Conservation (phyloP, 2,888 invertebrate genomes). For the Nebria salina region DNA sequence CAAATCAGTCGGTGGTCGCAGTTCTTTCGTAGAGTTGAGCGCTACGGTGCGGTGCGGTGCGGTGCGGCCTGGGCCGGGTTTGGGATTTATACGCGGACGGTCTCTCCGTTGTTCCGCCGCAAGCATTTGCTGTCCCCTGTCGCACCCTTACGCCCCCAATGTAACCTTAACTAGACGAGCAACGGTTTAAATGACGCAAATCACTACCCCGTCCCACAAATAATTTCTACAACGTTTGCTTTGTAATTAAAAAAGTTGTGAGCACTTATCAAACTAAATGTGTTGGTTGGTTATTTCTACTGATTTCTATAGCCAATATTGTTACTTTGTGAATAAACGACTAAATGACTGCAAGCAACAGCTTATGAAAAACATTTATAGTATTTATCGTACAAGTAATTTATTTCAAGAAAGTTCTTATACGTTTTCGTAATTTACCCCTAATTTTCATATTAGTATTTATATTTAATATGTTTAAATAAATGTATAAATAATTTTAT, state of each 20-base stretch:
- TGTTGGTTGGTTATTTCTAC: background rate
- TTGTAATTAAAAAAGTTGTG: background rate
- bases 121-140: background rate
- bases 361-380: too few relatives aligned
- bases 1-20: slow-evolving; percentile 38
- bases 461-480: too few relatives aligned
- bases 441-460: too few relatives aligned
- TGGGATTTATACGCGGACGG: background rate
- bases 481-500: too few relatives aligned
- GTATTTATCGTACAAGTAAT: too few relatives aligned
- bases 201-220: background rate
- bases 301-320: background rate
- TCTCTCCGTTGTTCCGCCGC: background rate
- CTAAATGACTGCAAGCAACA: too few relatives aligned
- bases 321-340: too few relatives aligned
- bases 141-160: background rate
- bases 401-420: too few relatives aligned
- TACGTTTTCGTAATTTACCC: too few relatives aligned
- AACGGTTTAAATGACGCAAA: background rate
- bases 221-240: background rate
- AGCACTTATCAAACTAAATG: background rate
- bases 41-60: background rate
- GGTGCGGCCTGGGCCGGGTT: background rate
- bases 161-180: background rate
- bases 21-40: background rate